These are phyloP conservation scores for Diphyllodes magnificus DNA, from an alignment of 2,113 vertebrate genomes.

Conservation along the genomic window DNA sequence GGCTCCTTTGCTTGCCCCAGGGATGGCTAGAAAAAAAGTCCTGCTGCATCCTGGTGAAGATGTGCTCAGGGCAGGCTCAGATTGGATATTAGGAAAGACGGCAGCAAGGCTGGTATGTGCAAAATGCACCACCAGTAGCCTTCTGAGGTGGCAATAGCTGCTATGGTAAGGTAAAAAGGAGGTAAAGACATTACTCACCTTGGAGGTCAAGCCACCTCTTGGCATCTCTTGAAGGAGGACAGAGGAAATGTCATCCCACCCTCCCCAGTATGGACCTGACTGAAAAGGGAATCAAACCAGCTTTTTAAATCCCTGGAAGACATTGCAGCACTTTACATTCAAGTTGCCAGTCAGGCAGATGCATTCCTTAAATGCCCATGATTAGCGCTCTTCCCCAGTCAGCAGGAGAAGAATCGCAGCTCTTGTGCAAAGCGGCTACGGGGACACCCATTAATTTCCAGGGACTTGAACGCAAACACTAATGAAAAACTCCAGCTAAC, in stretches of 20 bases:
- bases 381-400: constrained; percentile 11
- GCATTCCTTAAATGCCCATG: neutral
- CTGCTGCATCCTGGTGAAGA: neutral
- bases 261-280: neutral
- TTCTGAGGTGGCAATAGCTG: neutral
- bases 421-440: neutral
- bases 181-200: neutral
- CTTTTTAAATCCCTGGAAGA: neutral
- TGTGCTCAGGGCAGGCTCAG: neutral
- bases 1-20: neutral
- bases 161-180: neutral
- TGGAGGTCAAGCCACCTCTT: neutral
- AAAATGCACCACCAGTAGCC: neutral
- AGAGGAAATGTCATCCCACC: neutral
- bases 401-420: constrained; percentile 2
- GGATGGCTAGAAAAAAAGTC: neutral
- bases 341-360: constrained; percentile 13
- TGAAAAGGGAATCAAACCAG: neutral
- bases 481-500: neutral
- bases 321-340: neutral
- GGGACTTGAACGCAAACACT: constrained; percentile 3
- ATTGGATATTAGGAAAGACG: neutral
- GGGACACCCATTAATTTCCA: constrained; percentile 34
- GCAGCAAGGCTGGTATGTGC: neutral
- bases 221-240: neutral